These are phyloP conservation scores for Carapus acus DNA, from an alignment of 2,797 vertebrate species.

Conservation along the genomic window DNA sequence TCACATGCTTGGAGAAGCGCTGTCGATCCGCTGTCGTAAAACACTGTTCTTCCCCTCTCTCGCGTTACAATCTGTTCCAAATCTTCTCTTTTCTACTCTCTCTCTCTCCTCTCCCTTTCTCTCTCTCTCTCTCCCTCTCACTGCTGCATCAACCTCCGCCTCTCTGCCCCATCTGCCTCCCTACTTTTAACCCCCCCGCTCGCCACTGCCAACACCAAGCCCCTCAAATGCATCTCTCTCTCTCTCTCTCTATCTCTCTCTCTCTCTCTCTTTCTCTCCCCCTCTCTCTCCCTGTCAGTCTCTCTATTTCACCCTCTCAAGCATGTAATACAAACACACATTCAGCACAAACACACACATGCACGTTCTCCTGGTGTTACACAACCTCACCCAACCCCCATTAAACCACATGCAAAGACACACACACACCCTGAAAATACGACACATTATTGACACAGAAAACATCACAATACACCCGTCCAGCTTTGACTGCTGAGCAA, in stretches of 20 bases:
- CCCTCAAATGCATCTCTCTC: conserved; percentile 64
- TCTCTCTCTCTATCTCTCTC: conserved; percentile 36
- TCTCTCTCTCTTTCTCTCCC: conserved; percentile 15
- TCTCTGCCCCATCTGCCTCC: conserved; percentile 72
- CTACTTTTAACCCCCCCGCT: conserved; percentile 52
- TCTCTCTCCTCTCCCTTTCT: conserved; percentile 33
- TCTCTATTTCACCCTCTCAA: conserved; percentile 22
- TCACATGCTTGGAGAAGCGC: conserved; percentile 47
- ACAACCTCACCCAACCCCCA: conserved; percentile 39
- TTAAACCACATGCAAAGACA: conserved; percentile 14
- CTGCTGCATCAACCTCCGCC: conserved; percentile 73
- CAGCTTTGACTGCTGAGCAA: conserved; percentile 35
- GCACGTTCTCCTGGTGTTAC: conserved; percentile 48
- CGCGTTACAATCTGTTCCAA: conserved; percentile 49
- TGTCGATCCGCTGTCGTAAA: conserved; percentile 36
- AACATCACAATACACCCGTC: conserved; percentile 44
- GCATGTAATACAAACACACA: conserved; percentile 54
- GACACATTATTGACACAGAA: conserved; percentile 41
- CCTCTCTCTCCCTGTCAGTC: conserved; percentile 15
- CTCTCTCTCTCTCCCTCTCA: conserved; percentile 47
- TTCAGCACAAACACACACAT: conserved; percentile 52
- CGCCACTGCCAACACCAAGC: conserved; percentile 13
- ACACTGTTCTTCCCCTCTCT: conserved; percentile 26
- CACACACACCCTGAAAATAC: conserved; percentile 30
- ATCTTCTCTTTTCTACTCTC: conserved; percentile 48